Conservation (phyloP, 2,113 vertebrate species). For the Maccullochella peelii region DNA sequence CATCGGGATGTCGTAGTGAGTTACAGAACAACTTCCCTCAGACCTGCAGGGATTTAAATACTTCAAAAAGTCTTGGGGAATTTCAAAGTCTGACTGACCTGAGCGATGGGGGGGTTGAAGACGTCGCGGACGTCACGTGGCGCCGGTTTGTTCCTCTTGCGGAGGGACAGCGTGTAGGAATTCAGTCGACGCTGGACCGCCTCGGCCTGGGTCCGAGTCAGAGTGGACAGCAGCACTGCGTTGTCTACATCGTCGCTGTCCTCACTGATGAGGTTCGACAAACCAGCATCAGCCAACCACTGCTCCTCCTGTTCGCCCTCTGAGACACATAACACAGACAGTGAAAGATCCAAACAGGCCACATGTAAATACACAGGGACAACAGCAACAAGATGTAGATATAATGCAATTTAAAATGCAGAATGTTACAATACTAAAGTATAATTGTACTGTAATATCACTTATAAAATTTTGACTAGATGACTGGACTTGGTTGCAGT, state of each 20-base stretch:
- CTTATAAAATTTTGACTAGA: neutral
- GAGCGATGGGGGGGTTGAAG: conserved; percentile 75
- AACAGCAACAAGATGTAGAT: neutral
- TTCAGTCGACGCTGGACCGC: conserved; percentile 89
- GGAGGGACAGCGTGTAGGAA: conserved; percentile 86
- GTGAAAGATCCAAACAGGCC: neutral
- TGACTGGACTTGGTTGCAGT: neutral
- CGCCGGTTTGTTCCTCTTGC: conserved; percentile 86
- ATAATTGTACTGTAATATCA: neutral
- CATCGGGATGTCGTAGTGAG: neutral
- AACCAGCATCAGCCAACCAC: conserved; percentile 90
- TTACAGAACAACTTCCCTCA: neutral
- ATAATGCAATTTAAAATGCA: neutral
- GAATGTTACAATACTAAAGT: neutral
- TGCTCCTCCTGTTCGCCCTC: conserved; percentile 90
- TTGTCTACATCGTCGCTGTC: conserved; percentile 81
- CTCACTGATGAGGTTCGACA: conserved; percentile 87
- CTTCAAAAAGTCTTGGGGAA: neutral
- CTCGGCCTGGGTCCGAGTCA: conserved; percentile 89
- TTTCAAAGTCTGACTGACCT: conserved; percentile 69
- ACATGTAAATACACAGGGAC: neutral
- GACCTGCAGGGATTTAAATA: neutral
- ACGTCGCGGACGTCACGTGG: conserved; percentile 89
- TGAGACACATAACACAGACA: conserved; percentile 51
- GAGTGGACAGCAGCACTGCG: conserved; percentile 87